Percentiles rank a stretch among this genome's conserved stretches.
Conservation (phyloP, 2,888 invertebrate genomes). For the Aspidiotus rigidus region DNA sequence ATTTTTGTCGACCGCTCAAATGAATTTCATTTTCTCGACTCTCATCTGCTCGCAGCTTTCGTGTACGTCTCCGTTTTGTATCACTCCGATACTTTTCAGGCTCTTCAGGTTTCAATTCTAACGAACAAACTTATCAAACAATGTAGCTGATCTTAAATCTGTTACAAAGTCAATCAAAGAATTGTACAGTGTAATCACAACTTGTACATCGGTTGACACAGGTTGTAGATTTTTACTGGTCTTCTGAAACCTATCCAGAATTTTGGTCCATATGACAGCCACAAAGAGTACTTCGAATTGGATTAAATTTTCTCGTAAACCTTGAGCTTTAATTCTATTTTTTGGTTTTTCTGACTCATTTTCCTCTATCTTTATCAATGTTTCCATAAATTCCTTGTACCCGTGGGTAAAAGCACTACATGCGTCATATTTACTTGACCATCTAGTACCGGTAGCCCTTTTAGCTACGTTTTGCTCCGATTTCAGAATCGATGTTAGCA, state of each 20-base stretch:
- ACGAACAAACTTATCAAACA: background rate
- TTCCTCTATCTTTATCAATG: background rate
- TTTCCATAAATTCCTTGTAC: background rate
- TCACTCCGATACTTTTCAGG: background rate
- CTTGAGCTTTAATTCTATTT: background rate
- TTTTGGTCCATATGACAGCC: background rate
- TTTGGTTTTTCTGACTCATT: background rate
- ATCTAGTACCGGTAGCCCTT: background rate
- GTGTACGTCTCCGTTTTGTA: background rate
- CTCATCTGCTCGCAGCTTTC: constrained; percentile 3
- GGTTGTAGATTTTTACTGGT: constrained; percentile 1
- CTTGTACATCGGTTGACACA: background rate
- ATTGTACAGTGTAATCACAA: background rate
- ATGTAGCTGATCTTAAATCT: background rate
- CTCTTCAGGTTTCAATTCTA: background rate
- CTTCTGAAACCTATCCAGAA: background rate
- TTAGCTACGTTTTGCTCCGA: background rate
- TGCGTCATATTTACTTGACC: background rate
- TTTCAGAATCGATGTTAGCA: background rate
- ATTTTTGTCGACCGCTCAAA: background rate
- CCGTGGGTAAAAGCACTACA: background rate
- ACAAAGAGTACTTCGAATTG: background rate
- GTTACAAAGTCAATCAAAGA: background rate
- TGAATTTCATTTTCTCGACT: constrained; percentile 8
- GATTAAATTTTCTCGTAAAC: background rate